phyloP scores from a whole-genome alignment of 1,140 invertebrate genomes.

The Cydia strobilella region DNA sequence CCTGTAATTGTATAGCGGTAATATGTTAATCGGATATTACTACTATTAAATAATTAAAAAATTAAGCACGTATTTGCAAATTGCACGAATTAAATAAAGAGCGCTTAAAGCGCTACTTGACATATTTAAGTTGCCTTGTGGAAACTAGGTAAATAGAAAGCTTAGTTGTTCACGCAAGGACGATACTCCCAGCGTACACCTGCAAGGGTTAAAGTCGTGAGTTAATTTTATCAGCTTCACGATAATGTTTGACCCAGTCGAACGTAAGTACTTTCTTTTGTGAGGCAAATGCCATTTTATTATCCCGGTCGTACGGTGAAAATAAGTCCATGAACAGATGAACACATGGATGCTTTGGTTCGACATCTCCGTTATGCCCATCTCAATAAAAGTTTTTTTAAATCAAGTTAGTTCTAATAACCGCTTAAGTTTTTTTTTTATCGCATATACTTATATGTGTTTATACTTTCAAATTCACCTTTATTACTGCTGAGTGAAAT shows the following conservation, averaged over 20 bases:
- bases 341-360: neutral
- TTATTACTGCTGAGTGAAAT: neutral
- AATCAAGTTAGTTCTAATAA: neutral
- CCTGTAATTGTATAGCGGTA: neutral
- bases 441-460: too few species aligned
- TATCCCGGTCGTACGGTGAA: conserved; percentile 5
- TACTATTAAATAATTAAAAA: neutral
- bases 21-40: neutral
- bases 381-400: neutral
- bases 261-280: conserved; percentile 26
- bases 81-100: conserved; percentile 3
- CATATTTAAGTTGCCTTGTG: conserved; percentile 4
- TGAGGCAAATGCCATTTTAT: conserved; percentile 31
- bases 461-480: too few species aligned
- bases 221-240: conserved; percentile 30
- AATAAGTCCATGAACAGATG: neutral
- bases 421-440: too few species aligned
- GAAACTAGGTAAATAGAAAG: conserved; percentile 32
- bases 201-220: conserved; percentile 31
- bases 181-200: conserved; percentile 26
- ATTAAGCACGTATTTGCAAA: neutral
- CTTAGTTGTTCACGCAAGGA: conserved; percentile 27
- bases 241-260: conserved; percentile 32
- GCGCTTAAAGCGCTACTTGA: neutral
- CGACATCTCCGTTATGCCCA: neutral